Percentiles rank a stretch among this genome's conserved stretches.
Conservation (phyloP, 2,113 vertebrate genomes). For the Xyliphius kryptos region DNA sequence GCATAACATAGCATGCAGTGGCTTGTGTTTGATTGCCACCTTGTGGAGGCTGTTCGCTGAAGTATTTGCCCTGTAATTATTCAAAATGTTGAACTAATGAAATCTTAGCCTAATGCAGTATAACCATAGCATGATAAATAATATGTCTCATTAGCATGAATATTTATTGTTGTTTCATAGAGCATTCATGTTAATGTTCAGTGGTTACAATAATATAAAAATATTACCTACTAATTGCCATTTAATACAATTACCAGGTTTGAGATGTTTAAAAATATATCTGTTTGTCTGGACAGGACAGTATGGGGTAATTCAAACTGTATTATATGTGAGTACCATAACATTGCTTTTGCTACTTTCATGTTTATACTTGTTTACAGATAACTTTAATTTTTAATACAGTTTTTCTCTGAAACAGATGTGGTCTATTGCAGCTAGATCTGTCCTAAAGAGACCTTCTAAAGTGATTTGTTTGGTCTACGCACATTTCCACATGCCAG, state of each 20-base stretch:
- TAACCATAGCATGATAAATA: not conserved
- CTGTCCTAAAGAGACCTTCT: slow-evolving; percentile 1
- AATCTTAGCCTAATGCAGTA: too few relatives aligned
- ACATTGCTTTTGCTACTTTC: not conserved
- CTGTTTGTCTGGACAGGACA: too few relatives aligned
- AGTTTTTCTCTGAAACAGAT: not conserved
- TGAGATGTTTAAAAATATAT: too few relatives aligned
- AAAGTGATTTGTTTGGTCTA: not conserved
- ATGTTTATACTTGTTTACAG: not conserved
- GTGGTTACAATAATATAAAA: not conserved
- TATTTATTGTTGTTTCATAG: not conserved
- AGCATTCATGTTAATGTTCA: not conserved
- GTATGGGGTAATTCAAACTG: too few relatives aligned
- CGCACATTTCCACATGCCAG: not conserved
- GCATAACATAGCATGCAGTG: too few relatives aligned
- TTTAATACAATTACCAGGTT: too few relatives aligned
- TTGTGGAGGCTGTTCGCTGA: too few relatives aligned
- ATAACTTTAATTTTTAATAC: not conserved
- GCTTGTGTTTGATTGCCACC: too few relatives aligned
- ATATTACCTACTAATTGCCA: not conserved
- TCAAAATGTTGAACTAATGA: too few relatives aligned
- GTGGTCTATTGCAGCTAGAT: not conserved
- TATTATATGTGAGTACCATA: not conserved
- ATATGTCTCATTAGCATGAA: not conserved
- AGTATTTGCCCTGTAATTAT: not conserved